These are phyloP conservation scores for Pao palembangensis DNA, from an alignment of 2,113 vertebrate genomes.

Conservation along the genomic window DNA sequence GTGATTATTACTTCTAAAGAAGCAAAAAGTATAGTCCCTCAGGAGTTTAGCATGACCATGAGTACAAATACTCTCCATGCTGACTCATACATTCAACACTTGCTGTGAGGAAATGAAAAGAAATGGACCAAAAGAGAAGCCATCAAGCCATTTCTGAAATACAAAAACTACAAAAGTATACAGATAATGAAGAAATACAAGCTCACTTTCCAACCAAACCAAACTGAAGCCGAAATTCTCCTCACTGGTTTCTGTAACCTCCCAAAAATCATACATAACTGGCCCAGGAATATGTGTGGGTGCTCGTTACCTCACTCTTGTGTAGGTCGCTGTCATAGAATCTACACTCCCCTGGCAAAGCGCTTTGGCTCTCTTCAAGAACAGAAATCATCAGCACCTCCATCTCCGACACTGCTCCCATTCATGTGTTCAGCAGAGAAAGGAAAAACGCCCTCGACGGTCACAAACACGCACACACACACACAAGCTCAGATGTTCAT, in stretches of 20 bases:
- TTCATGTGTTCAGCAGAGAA: slow-evolving; percentile 64
- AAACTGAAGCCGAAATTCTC: not conserved
- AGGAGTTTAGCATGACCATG: slow-evolving; percentile 10
- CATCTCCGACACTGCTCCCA: slow-evolving; percentile 64
- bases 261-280: slow-evolving; percentile 2
- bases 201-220: not conserved
- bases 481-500: slow-evolving; percentile 49
- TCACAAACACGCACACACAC: slow-evolving; percentile 24
- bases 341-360: slow-evolving; percentile 66
- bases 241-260: slow-evolving; percentile 3
- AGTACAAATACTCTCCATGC: slow-evolving; percentile 11
- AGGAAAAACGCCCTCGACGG: slow-evolving; percentile 59
- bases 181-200: not conserved
- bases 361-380: slow-evolving; percentile 67
- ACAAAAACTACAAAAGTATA: not conserved
- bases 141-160: not conserved
- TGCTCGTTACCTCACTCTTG: slow-evolving; percentile 73
- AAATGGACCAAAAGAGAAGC: not conserved
- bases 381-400: slow-evolving; percentile 75
- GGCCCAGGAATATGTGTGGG: slow-evolving; percentile 27
- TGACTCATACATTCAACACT: slow-evolving; percentile 33
- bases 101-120: not conserved
- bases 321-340: slow-evolving; percentile 68
- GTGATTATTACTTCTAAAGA: not conserved
- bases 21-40: not conserved